phyloP scores from a whole-genome alignment of 2,888 invertebrate species.

The Drosophila antonietae region DNA sequence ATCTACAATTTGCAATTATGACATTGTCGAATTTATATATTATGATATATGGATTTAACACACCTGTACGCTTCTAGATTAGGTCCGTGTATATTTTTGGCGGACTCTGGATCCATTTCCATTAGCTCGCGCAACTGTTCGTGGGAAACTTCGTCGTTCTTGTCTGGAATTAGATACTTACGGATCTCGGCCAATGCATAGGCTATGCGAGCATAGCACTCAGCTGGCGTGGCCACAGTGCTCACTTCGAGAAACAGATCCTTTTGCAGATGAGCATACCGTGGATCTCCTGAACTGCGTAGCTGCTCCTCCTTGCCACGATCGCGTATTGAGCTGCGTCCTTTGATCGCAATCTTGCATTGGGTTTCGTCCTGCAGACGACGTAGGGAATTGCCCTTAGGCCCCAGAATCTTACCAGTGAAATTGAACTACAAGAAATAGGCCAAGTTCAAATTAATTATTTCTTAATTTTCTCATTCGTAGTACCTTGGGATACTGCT shows the following conservation, averaged over 20 bases:
- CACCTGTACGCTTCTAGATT: slow-evolving; percentile 72
- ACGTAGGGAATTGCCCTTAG: slow-evolving; percentile 96
- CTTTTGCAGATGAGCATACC: slow-evolving; percentile 93
- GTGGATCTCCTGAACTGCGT: slow-evolving; percentile 92
- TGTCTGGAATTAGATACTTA: slow-evolving; percentile 80
- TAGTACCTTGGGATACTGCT: slow-evolving; percentile 84
- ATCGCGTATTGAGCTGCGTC: slow-evolving; percentile 96
- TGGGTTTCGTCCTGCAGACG: slow-evolving; percentile 94
- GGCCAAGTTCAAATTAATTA: accelerated
- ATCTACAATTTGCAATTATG: slow-evolving; percentile 44
- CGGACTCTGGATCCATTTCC: slow-evolving; percentile 76
- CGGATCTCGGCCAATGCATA: slow-evolving; percentile 80
- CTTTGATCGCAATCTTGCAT: slow-evolving; percentile 95
- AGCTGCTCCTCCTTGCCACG: slow-evolving; percentile 92
- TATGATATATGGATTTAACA: background rate
- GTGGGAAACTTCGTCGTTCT: slow-evolving; percentile 80
- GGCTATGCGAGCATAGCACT: slow-evolving; percentile 90
- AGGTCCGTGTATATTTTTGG: slow-evolving; percentile 71
- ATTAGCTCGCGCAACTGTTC: slow-evolving; percentile 75
- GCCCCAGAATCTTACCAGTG: slow-evolving; percentile 96
- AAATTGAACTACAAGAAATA: slow-evolving; percentile 91
- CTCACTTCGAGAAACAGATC: slow-evolving; percentile 95
- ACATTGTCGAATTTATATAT: background rate
- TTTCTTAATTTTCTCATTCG: background rate
- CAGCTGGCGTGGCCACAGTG: slow-evolving; percentile 93